These are phyloP conservation scores for Passerina amoena DNA, from an alignment of 2,113 vertebrate genomes.

Conservation along the genomic window DNA sequence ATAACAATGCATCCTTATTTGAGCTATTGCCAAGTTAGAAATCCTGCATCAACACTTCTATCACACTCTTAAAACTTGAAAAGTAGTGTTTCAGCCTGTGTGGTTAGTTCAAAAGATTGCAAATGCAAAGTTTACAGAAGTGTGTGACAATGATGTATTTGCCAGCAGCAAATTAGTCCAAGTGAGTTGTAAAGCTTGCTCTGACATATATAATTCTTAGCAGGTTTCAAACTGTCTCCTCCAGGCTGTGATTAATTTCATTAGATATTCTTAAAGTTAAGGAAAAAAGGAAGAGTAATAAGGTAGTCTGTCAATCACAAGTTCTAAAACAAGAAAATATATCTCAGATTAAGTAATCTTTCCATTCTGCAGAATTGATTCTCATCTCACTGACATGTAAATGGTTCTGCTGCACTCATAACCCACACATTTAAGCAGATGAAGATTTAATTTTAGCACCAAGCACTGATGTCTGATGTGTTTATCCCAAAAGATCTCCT, in stretches of 20 bases:
- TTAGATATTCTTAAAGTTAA: conserved; percentile 59
- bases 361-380: neutral
- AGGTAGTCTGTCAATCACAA: conserved; percentile 54
- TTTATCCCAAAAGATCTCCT: neutral
- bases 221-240: conserved; percentile 66
- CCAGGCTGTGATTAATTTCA: conserved; percentile 72
- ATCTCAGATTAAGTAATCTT: conserved; percentile 38
- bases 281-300: conserved; percentile 19
- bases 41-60: neutral
- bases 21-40: neutral
- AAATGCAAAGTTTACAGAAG: conserved; percentile 66
- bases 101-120: conserved; percentile 66
- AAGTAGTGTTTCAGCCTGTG: conserved; percentile 28
- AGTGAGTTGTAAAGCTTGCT: conserved; percentile 66
- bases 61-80: neutral
- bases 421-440: neutral
- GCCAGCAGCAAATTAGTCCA: conserved; percentile 69
- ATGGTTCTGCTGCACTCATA: neutral
- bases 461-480: neutral
- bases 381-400: neutral
- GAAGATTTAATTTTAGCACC: conserved; percentile 6
- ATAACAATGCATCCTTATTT: neutral
- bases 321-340: conserved; percentile 2
- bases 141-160: conserved; percentile 64
- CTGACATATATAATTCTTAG: conserved; percentile 68